Evolutionary conservation across 2,113 vertebrate genomes (phyloP).

Genomic region (Macaca fascicularis): T2T-MFA8v1.1 NC_088388.1:126045001-126045500

Average conservation of each 20-base stretch:
- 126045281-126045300: background rate
- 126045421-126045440: background rate
- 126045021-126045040: background rate
- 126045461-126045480: background rate
- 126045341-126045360: background rate
- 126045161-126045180: background rate
- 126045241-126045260: background rate
- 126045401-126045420: background rate
- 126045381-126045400: background rate
- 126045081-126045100: background rate
- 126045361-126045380: background rate
- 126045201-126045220: background rate
- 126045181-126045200: background rate
- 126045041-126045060: background rate
- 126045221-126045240: background rate
- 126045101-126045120: background rate
- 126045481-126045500: background rate
- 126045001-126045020: background rate
- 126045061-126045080: background rate
- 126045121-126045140: background rate
- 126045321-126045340: background rate
- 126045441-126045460: background rate
- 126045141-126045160: background rate
- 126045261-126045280: background rate
- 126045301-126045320: background rate